phyloP scores from a whole-genome alignment of 2,113 vertebrate species.

The Tamias sibiricus region DNA sequence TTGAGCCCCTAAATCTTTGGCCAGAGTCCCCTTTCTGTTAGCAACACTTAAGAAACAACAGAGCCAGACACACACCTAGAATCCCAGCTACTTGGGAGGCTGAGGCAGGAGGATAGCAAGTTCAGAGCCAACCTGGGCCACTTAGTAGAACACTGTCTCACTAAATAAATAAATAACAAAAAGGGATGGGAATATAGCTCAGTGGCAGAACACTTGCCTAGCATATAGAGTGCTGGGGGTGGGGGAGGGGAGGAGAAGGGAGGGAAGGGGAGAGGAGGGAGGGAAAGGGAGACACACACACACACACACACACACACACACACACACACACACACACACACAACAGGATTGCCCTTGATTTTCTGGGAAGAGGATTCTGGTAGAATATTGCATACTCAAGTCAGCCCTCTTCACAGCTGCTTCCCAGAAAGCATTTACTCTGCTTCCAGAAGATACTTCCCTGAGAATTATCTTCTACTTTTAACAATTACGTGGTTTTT shows the following conservation, averaged over 20 bases:
- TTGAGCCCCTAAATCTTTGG: not conserved
- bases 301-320: too few relatives aligned
- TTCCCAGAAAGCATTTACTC: conserved; percentile 4
- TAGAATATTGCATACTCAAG: not conserved
- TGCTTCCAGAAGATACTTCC: not conserved
- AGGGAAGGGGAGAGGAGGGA: not conserved
- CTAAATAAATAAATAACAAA: not conserved
- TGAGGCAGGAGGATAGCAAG: not conserved
- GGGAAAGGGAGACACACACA: not conserved
- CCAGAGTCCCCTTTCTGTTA: not conserved
- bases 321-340: too few relatives aligned
- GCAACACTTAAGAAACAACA: not conserved
- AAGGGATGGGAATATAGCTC: not conserved
- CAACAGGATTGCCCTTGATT: not conserved
- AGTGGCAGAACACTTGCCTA: not conserved
- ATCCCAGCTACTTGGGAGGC: not conserved
- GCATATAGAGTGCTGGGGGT: not conserved
- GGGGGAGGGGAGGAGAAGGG: too few relatives aligned
- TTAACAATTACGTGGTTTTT: conserved; percentile 2
- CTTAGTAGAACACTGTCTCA: not conserved
- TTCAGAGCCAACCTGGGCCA: not conserved
- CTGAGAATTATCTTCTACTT: not conserved
- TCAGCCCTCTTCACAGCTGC: not conserved
- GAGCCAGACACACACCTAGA: not conserved
- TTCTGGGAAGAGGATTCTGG: not conserved